Conservation (phyloP, 2,113 vertebrate genomes). For the Dipodomys spectabilis region DNA sequence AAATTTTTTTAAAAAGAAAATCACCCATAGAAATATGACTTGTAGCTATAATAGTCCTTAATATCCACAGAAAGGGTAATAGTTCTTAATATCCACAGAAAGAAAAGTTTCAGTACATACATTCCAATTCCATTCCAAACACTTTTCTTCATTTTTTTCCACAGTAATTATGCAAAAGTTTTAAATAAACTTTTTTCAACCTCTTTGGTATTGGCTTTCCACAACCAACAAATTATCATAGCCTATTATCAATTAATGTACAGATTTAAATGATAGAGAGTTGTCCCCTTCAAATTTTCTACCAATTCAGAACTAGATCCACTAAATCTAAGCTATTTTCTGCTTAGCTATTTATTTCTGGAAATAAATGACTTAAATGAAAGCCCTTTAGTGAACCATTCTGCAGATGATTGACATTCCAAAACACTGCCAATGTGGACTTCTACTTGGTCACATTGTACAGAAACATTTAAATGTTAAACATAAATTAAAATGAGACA, state of each 20-base stretch:
- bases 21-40: not conserved
- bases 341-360: no score
- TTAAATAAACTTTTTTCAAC: conserved; percentile 7
- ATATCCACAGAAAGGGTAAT: not conserved
- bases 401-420: not conserved
- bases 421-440: not conserved
- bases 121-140: not conserved
- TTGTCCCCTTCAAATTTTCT: not conserved
- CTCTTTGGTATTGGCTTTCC: not conserved
- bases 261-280: not conserved
- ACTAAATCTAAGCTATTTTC: not conserved
- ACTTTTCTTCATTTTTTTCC: not conserved
- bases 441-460: not conserved
- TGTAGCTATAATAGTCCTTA: not conserved
- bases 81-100: not conserved
- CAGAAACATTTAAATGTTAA: conserved; percentile 40
- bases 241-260: not conserved
- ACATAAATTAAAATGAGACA: not conserved
- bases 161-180: not conserved
- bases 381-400: not conserved
- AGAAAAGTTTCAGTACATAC: not conserved
- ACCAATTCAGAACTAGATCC: not conserved
- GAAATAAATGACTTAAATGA: conserved; percentile 22
- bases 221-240: conserved; percentile 3
- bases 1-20: no score